These are phyloP conservation scores for Achroia grisella DNA, from an alignment of 1,140 invertebrate species.

Conservation along the genomic window DNA sequence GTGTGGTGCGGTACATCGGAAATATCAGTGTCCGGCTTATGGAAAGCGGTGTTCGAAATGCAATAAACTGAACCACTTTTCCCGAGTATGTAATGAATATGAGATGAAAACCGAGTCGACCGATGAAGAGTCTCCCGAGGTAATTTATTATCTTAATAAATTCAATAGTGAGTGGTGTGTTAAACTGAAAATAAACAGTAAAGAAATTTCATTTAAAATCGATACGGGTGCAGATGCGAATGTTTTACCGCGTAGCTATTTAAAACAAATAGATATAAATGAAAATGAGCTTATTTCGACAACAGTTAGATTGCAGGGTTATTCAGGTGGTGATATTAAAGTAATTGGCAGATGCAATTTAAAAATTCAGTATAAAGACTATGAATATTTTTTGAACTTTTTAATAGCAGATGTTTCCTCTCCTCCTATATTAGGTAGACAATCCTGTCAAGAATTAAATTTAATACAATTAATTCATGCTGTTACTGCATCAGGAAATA, in stretches of 20 bases:
- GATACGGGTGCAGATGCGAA: slow-evolving; percentile 19
- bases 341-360: slow-evolving; percentile 15
- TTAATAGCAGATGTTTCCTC: slow-evolving; percentile 10
- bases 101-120: background rate
- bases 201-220: too few species aligned
- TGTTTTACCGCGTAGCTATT: slow-evolving; percentile 8
- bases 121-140: slow-evolving; percentile 11
- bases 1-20: too few species aligned
- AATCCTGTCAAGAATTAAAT: slow-evolving; percentile 11
- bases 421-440: slow-evolving; percentile 9
- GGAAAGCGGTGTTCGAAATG: background rate
- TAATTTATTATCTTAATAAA: slow-evolving; percentile 6
- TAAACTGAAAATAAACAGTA: slow-evolving; percentile 9
- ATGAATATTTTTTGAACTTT: slow-evolving; percentile 9
- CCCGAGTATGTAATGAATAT: background rate
- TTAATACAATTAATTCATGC: slow-evolving; percentile 10
- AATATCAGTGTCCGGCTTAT: background rate
- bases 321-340: slow-evolving; percentile 12
- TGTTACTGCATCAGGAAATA: background rate
- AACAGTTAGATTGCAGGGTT: slow-evolving; percentile 7
- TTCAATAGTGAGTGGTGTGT: too few species aligned
- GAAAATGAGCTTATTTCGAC: background rate
- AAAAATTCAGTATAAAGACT: slow-evolving; percentile 11
- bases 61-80: background rate
- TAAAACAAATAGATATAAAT: slow-evolving; percentile 2